Percentiles rank a stretch among this genome's conserved stretches.
Conservation (phyloP, 2,113 vertebrate genomes). For the Podocnemis expansa region DNA sequence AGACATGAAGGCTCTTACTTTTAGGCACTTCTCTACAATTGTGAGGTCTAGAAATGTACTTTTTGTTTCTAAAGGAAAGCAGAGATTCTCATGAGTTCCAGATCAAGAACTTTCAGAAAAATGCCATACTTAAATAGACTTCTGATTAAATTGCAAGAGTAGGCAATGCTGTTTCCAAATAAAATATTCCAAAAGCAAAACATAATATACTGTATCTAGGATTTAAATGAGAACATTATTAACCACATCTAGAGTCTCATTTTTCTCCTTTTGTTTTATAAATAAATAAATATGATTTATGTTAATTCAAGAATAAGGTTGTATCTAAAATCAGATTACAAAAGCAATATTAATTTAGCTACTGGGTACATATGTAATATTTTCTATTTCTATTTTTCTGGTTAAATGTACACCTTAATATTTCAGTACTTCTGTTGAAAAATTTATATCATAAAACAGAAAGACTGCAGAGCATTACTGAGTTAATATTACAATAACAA, state of each 20-base stretch:
- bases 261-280: neutral
- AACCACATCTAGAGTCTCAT: neutral
- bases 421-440: neutral
- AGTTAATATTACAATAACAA: neutral
- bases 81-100: neutral
- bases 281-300: neutral
- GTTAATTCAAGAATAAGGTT: neutral
- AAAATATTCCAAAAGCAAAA: neutral
- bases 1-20: neutral
- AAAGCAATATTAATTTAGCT: neutral
- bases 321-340: neutral
- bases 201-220: no score
- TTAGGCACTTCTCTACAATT: neutral
- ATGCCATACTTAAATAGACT: accelerated
- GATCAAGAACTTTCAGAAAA: neutral
- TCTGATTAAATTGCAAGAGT: neutral
- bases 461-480: neutral
- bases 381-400: neutral
- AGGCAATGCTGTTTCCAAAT: neutral
- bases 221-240: accelerated
- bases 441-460: neutral
- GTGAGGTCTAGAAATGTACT: neutral
- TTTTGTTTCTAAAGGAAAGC: neutral
- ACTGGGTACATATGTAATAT: neutral
- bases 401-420: neutral